These are phyloP conservation scores for Urophycis tenuis DNA, from an alignment of 2,797 vertebrate genomes.

Conservation along the genomic window DNA sequence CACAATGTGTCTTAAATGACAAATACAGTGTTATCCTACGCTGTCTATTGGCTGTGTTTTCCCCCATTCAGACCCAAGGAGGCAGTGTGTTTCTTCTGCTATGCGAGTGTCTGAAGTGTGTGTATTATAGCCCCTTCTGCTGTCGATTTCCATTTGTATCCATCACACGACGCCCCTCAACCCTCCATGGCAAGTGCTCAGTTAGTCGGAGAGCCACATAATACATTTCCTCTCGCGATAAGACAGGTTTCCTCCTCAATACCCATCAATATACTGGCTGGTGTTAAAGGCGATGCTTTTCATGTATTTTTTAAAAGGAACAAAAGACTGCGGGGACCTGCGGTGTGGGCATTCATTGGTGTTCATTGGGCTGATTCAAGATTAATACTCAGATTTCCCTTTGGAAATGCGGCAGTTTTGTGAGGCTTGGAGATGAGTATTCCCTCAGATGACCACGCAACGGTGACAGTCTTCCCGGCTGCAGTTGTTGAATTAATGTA, in stretches of 20 bases:
- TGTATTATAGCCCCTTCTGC: background rate
- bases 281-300: no score
- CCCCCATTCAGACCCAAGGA: no score
- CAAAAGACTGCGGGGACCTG: no score
- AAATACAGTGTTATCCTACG: background rate
- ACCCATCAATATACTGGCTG: no score
- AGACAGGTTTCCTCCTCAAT: no score
- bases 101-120: background rate
- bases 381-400: background rate
- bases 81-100: background rate
- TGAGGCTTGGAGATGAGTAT: background rate
- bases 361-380: background rate
- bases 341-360: background rate
- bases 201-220: no score
- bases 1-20: background rate
- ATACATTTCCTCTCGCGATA: no score
- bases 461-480: background rate
- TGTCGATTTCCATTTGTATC: background rate
- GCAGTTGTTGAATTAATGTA: conserved; percentile 15
- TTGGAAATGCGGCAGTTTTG: background rate
- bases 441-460: background rate
- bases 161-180: no score
- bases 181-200: no score
- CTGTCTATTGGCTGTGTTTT: background rate
- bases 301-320: no score